A percentile compares a stretch with the other conserved stretches of the same genome.
Conservation (phyloP, 1,140 invertebrate species). For the Lepidurus arcticus region DNA sequence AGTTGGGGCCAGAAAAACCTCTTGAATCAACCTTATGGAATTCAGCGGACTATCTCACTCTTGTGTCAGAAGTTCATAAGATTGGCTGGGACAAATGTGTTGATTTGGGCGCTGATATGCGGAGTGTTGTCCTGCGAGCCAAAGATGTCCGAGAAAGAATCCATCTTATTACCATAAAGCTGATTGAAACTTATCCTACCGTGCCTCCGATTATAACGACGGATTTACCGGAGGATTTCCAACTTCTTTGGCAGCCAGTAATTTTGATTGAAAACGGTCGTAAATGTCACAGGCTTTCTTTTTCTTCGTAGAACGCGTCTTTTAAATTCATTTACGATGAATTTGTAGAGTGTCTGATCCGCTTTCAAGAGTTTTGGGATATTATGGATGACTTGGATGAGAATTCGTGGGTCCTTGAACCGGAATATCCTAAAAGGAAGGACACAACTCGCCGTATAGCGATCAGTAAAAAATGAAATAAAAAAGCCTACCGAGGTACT, state of each 20-base stretch:
- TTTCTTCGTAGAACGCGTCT: neutral
- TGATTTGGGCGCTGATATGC: neutral
- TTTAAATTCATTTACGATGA: neutral
- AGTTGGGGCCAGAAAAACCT: neutral
- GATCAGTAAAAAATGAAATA: constrained; percentile 41
- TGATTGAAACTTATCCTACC: neutral
- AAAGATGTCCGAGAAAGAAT: neutral
- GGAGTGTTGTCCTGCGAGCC: neutral
- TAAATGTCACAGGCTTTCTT: neutral
- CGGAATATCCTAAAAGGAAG: constrained; percentile 43
- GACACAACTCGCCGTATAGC: constrained; percentile 45
- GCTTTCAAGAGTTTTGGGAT: constrained; percentile 47
- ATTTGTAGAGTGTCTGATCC: constrained; percentile 6
- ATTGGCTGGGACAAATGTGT: neutral
- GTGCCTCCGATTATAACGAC: neutral
- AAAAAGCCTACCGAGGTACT: neutral
- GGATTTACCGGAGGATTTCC: neutral
- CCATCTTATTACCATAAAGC: neutral
- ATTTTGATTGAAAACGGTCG: neutral
- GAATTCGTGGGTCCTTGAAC: constrained; percentile 47
- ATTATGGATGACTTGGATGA: constrained; percentile 46
- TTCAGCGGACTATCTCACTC: neutral
- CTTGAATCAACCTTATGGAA: neutral
- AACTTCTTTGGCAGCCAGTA: neutral
- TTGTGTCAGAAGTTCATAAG: neutral